phyloP scores from a whole-genome alignment of 2,888 invertebrate species.

The Noctua janthe region DNA sequence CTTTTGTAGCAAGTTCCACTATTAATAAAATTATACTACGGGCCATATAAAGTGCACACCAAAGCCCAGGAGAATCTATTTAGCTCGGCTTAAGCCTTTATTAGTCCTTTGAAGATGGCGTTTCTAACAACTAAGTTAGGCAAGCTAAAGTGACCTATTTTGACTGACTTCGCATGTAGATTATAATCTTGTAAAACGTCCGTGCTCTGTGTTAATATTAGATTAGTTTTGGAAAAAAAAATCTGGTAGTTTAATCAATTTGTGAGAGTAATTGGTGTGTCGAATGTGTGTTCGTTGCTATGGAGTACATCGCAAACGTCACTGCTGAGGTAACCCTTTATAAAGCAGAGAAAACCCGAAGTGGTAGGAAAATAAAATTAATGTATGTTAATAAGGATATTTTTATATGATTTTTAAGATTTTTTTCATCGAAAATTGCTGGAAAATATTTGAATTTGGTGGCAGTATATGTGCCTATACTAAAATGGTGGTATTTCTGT shows the following conservation, averaged over 20 bases:
- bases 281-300: no score
- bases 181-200: not conserved
- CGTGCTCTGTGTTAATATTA: not conserved
- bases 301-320: no score
- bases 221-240: not conserved
- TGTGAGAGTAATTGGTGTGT: no score
- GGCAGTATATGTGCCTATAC: no score
- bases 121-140: not conserved
- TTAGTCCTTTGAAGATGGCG: conserved; percentile 17
- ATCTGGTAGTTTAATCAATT: not conserved
- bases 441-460: no score
- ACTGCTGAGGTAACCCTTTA: no score
- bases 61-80: conserved; percentile 10
- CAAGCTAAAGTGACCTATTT: conserved; percentile 21
- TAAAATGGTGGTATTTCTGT: no score
- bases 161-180: not conserved
- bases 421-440: no score
- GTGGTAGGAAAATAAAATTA: no score
- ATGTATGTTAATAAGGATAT: no score
- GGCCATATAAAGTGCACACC: conserved; percentile 24
- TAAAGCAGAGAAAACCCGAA: no score
- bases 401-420: no score
- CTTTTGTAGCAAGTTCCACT: not conserved
- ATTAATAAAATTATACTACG: conserved; percentile 34
- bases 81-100: conserved; percentile 3